Percentiles rank a stretch among this genome's conserved stretches.
Evolutionary conservation across 2,888 invertebrate species (phyloP).

Genomic region (Cephus runcator): DNA sequence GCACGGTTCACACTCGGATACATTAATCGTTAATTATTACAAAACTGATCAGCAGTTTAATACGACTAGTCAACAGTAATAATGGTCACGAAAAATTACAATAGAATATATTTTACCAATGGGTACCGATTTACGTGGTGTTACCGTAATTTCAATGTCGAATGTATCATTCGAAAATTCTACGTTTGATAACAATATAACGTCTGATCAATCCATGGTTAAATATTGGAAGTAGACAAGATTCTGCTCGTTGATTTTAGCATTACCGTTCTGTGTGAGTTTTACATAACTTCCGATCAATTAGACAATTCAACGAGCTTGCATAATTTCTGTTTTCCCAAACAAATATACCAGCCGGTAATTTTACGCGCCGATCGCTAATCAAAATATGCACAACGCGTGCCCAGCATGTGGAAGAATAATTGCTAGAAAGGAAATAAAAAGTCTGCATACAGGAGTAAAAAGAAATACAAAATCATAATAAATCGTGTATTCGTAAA

Average conservation of each 20-base stretch:
- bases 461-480: neutral
- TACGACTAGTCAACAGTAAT: conserved; percentile 42
- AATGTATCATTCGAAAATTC: neutral
- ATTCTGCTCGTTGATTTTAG: neutral
- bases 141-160: too few species aligned
- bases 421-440: neutral
- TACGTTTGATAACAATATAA: neutral
- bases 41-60: conserved; percentile 39
- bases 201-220: neutral
- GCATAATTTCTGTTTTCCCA: neutral
- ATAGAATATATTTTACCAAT: conserved; percentile 15
- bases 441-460: neutral
- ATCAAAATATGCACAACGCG: neutral
- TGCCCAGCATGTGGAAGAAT: neutral
- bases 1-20: conserved; percentile 1
- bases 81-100: conserved; percentile 15
- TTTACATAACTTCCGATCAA: neutral
- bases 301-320: neutral
- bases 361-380: neutral
- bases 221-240: neutral
- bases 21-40: conserved; percentile 20
- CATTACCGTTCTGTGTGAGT: too few species aligned
- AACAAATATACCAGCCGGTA: neutral
- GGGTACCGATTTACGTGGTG: neutral
- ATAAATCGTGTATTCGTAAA: neutral